Base-by-base conservation (phyloP, 1,140 invertebrate species). In the Polyergus mexicanus region DNA sequence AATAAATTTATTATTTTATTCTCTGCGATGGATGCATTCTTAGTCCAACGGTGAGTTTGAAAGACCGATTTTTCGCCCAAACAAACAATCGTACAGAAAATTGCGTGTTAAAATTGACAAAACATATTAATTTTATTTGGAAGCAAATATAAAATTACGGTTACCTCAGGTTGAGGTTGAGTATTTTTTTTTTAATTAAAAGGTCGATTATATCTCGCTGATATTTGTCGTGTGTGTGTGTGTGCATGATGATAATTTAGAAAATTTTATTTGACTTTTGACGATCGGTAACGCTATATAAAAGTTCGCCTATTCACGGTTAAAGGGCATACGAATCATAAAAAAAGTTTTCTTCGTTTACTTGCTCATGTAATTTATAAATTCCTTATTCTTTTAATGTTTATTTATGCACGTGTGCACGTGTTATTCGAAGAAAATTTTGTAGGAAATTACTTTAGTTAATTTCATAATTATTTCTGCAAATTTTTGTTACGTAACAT, bases 251-350 rank as follows among this genome's bases (percentile, higher is more conserved):
- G 16, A 51, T 25, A 80, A 84, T 86, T 41, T 11, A 38, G 54
- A 66, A 63, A 63, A 54, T 77, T 87, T 87, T 32, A 75, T 60
- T 19, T 22, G 60, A 65, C 25, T 83, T 65, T 75, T 35, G n/a
- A 13, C 4, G 16, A 16, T 25, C 13, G 13, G 3, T 56, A 58
- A 58, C 51, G 28, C 47, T 4, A 25, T 4, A 25, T 32, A 10
- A 77, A 77, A 66, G 84, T 86, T 65, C 16, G 28, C n/a, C 19
- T 25, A 74, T 47, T 66, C 35, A 16, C 0, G 6, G 11, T 38
- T 76, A 32, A 62, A 63, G 35, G 16, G 10, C 44, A 56, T 54
- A 38, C 11, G 8, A 35, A 54, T 38, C 3, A 19, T n/a, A 28
- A 28, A 28, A 28, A 28, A 28, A 51, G 56, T 65, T n/a, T 10